These are phyloP conservation scores for Rynchops niger DNA, from an alignment of 2,113 vertebrate species.

Conservation along the genomic window DNA sequence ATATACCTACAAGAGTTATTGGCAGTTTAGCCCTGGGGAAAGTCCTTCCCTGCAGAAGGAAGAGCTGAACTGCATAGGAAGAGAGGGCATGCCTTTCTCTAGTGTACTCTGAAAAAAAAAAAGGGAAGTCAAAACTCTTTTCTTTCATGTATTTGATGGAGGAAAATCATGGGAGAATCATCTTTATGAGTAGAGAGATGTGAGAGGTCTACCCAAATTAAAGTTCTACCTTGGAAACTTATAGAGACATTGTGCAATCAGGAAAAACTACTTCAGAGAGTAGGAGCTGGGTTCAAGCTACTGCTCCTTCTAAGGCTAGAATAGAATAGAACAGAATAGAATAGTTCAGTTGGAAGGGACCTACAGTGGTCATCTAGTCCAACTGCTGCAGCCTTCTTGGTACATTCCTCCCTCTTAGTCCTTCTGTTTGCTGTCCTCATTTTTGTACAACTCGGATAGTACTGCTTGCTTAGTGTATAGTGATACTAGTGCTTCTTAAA, in stretches of 20 bases:
- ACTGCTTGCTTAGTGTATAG: not conserved
- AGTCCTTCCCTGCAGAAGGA: not conserved
- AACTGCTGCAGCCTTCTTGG: not conserved
- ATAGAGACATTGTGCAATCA: not conserved
- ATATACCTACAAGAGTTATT: not conserved
- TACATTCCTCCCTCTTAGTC: not conserved
- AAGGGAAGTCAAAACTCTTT: not conserved
- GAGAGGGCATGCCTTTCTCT: not conserved
- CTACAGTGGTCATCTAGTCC: not conserved
- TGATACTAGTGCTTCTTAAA: not conserved
- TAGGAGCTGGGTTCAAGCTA: not conserved
- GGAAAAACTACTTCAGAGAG: not conserved
- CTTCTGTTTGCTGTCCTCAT: not conserved
- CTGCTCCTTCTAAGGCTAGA: not conserved
- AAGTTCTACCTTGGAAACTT: not conserved
- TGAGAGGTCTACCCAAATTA: not conserved
- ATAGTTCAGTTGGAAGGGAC: not conserved
- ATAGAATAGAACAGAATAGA: not conserved
- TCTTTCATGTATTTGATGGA: rapidly evolving
- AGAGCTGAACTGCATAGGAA: not conserved
- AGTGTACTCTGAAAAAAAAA: not conserved
- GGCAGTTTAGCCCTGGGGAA: not conserved
- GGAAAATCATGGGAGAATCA: not conserved
- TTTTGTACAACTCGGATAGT: not conserved
- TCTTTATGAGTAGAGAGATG: not conserved